phyloP scores from a whole-genome alignment of 2,113 vertebrate genomes.

The Lichenostomus cassidix region DNA sequence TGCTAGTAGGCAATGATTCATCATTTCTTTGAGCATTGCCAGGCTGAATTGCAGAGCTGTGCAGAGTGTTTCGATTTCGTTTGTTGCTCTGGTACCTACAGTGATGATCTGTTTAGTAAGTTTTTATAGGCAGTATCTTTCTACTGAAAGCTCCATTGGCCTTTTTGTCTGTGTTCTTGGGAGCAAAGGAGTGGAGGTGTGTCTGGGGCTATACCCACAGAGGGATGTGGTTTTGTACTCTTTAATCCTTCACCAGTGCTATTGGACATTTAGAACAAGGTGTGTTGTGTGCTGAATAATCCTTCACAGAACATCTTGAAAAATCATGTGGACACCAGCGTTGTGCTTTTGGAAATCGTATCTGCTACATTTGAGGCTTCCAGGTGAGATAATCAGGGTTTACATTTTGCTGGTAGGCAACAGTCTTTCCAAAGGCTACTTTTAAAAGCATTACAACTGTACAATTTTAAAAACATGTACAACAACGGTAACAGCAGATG shows the following conservation, averaged over 20 bases:
- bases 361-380: not conserved
- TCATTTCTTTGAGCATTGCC: not conserved
- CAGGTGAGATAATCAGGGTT: not conserved
- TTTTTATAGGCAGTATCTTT: not conserved
- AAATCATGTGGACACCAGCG: not conserved
- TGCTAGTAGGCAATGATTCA: not conserved
- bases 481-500: not conserved
- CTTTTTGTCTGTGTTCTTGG: not conserved
- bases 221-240: not conserved
- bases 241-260: not conserved
- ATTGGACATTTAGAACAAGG: not conserved
- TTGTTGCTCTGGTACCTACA: not conserved
- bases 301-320: not conserved
- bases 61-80: not conserved
- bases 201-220: accelerated
- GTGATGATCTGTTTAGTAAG: not conserved
- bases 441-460: not conserved
- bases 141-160: not conserved
- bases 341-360: not conserved
- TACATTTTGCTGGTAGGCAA: not conserved
- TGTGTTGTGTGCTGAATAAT: not conserved
- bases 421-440: not conserved
- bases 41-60: not conserved
- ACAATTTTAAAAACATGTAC: not conserved
- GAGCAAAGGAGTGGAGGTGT: not conserved